A percentile compares a stretch with the other conserved stretches of the same genome.
Conservation (phyloP, 64 coral and sea anemone species). For the Stichodactyla helianthus region DNA sequence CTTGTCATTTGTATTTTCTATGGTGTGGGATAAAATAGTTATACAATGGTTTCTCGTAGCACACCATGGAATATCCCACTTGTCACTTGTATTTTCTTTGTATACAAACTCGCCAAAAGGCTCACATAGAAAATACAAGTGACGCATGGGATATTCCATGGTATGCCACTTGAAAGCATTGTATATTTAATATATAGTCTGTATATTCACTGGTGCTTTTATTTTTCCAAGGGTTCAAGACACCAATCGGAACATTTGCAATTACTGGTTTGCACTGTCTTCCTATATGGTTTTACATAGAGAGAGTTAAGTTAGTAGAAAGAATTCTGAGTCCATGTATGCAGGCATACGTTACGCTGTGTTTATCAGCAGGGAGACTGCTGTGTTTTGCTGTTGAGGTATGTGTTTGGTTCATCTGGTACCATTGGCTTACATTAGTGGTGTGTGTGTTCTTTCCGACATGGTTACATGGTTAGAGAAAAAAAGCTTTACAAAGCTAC, state of each 20-base stretch:
- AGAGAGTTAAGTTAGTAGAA: constrained; percentile 20
- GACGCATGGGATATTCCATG: no score
- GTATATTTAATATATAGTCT: no score
- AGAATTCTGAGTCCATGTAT: constrained; percentile 34
- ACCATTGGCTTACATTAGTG: background rate
- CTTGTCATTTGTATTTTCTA: no score
- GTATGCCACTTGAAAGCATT: no score
- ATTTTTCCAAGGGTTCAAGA: constrained; percentile 64
- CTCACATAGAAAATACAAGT: no score
- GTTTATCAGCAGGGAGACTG: constrained; percentile 56
- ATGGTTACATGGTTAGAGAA: no score
- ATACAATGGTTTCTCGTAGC: no score
- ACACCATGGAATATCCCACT: no score
- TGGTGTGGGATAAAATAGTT: no score
- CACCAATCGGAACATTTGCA: constrained; percentile 60
- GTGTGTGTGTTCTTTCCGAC: background rate
- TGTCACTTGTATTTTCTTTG: no score
- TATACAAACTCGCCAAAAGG: no score
- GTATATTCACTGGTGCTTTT: background rate
- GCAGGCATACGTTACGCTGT: constrained; percentile 45
- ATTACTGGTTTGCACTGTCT: constrained; percentile 76
- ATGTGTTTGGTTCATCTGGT: background rate
- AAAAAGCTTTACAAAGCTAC: no score
- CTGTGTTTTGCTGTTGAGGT: constrained; percentile 78
- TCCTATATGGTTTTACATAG: constrained; percentile 66